A percentile compares a stretch with the other conserved stretches of the same genome.
Conservation (phyloP, 2,113 vertebrate genomes). For the Neolamprologus fasciatus region DNA sequence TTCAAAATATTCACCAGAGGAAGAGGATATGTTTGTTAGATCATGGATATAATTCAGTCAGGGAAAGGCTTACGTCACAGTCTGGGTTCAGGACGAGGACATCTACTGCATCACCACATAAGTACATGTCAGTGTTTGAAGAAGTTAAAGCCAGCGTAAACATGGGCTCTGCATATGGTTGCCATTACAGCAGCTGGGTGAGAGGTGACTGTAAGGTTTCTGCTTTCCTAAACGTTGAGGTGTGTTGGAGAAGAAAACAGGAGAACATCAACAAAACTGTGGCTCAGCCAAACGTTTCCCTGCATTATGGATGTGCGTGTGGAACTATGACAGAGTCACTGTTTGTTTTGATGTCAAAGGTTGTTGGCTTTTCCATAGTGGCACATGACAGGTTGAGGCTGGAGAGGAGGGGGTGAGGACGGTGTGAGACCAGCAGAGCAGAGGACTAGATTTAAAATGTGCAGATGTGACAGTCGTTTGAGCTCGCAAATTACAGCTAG, state of each 20-base stretch:
- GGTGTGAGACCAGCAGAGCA: not conserved
- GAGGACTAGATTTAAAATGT: not conserved
- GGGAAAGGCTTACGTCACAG: not conserved
- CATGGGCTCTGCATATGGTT: not conserved
- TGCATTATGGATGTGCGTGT: not conserved
- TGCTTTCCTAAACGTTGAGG: not conserved
- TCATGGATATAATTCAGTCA: not conserved
- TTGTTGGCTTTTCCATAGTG: not conserved
- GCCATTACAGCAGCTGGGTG: not conserved
- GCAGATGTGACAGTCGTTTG: not conserved
- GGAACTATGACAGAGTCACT: not conserved
- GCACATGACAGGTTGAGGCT: not conserved
- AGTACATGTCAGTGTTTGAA: not conserved
- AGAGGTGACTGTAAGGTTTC: not conserved
- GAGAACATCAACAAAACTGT: not conserved
- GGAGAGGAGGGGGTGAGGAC: not conserved
- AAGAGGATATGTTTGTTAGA: slow-evolving; percentile 9
- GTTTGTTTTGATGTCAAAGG: slow-evolving; percentile 31
- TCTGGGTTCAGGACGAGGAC: slow-evolving; percentile 10
- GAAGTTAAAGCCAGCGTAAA: not conserved
- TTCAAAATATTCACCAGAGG: not conserved
- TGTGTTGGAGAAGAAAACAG: not conserved
- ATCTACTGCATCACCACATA: not conserved
- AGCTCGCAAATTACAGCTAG: not conserved
- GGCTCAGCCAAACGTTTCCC: not conserved